Base-by-base conservation (phyloP, 2,888 invertebrate genomes). In the Acrocera orbiculus region DNA sequence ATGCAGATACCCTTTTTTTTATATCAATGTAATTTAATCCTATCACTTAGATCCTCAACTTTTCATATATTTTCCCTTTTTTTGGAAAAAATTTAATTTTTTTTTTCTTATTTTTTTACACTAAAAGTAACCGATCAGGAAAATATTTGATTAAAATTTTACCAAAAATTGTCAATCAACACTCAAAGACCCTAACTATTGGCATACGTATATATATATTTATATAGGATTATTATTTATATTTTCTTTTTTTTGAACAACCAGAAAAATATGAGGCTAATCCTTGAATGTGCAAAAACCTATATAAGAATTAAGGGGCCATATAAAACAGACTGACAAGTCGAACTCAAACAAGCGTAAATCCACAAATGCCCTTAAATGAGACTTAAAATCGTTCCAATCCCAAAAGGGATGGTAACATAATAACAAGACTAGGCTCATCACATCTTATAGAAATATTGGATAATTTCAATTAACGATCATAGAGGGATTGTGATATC, bases 361-460 rank as follows among this genome's bases (percentile, higher is more conserved):
- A 54, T 58, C 58, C 58, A 56, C 58, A 58, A 58, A 52, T 57
- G 55, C 50, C 50, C 54, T 57, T 52, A 58, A 58, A 58, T 58
- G 56, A 58, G 58, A 50, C 56, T 58, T 58, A 58, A 58, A 56
- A 56, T 56, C 50, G 48, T 16, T 22, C 22, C 22, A 9, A 22
- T 22, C 31, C 16, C 5, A 22, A 16, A 22, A 31, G 9, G 16
- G 14, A 28, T 11, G 16, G 6, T 9, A 15, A 9, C 28, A 8
- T 9, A 7, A 16, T 16, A 9, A 7, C 1, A 10, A 5, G n/a
- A 8, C 11, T 8, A 15, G 27, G 3, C 27, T 10, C 7, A 9
- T 27, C 15, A 10, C 3, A 14, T 28, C n/a, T 17, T 20, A 17
- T 9, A 27, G 6, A 27, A 20, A 22, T 15, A 34, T 23, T 8